phyloP scores from a whole-genome alignment of 1,140 invertebrate species.

The Arion vulgaris region DNA sequence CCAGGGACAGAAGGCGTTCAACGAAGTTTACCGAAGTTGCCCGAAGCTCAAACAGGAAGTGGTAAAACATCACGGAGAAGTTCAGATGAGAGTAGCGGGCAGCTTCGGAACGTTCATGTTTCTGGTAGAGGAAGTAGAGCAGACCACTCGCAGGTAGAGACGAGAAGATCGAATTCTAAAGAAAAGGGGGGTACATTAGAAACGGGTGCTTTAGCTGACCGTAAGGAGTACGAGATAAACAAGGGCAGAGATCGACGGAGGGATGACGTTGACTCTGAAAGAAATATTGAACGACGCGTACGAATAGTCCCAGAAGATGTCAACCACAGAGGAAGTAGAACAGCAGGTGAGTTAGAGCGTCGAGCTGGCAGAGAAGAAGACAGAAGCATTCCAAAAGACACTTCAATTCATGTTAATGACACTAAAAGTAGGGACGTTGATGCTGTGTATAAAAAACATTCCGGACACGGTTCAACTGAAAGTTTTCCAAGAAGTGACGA shows the following conservation, averaged over 20 bases:
- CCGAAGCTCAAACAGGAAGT: neutral
- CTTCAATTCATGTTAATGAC: neutral
- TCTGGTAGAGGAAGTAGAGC: neutral
- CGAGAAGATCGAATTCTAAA: neutral
- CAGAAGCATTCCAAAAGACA: neutral
- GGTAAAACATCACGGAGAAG: neutral
- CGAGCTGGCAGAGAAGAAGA: neutral
- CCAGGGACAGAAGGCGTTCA: neutral
- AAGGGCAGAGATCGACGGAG: neutral
- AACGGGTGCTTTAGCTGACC: neutral
- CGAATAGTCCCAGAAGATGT: too few relatives aligned
- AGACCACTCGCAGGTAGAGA: neutral
- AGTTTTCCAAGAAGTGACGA: too few relatives aligned
- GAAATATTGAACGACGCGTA: neutral
- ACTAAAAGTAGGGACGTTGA: neutral
- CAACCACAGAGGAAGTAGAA: too few relatives aligned
- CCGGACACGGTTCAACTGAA: too few relatives aligned
- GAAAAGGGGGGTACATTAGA: neutral
- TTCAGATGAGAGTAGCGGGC: neutral
- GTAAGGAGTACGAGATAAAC: neutral
- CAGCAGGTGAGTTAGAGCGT: neutral
- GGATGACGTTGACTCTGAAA: neutral
- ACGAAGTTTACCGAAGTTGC: neutral
- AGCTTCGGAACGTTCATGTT: neutral
- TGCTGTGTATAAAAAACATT: too few relatives aligned